Percentiles rank a stretch among this genome's conserved stretches.
phyloP scores from a whole-genome alignment of 2,888 invertebrate species.

The Caenorhabditis doughertyi region DNA sequence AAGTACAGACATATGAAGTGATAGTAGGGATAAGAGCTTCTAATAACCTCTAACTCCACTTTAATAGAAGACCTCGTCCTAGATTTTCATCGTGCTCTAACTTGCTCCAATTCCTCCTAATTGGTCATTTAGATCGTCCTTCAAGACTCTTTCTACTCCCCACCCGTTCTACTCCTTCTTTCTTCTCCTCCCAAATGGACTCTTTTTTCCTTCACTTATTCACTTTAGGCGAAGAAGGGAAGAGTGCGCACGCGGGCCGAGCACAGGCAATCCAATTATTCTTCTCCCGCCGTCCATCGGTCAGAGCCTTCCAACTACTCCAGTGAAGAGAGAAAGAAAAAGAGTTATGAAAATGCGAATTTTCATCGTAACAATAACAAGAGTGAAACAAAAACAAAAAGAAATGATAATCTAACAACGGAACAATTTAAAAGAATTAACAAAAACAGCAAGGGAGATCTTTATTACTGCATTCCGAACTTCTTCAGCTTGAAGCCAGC shows the following conservation, averaged over 20 bases:
- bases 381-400: constrained; percentile 21
- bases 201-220: constrained; percentile 17
- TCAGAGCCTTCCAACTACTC: not conserved
- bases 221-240: constrained; percentile 20
- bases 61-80: not conserved
- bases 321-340: not conserved
- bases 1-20: too few relatives aligned
- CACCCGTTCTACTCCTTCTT: not conserved
- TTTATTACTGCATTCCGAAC: constrained; percentile 65
- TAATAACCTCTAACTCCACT: too few relatives aligned
- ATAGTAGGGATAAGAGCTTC: too few relatives aligned
- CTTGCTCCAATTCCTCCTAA: not conserved
- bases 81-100: too few relatives aligned
- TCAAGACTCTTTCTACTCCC: not conserved
- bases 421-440: constrained; percentile 16
- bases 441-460: constrained; percentile 1
- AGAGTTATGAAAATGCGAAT: constrained; percentile 4
- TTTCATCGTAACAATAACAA: constrained; percentile 26
- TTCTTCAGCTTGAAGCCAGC: constrained; percentile 67
- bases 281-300: not conserved
- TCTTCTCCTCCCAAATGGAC: not conserved
- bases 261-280: constrained; percentile 11
- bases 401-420: not conserved
- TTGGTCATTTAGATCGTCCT: constrained; percentile 1
- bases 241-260: not conserved